These are phyloP conservation scores for Aselliscus stoliczkanus DNA, from an alignment of 2,797 vertebrate species.

Conservation along the genomic window DNA sequence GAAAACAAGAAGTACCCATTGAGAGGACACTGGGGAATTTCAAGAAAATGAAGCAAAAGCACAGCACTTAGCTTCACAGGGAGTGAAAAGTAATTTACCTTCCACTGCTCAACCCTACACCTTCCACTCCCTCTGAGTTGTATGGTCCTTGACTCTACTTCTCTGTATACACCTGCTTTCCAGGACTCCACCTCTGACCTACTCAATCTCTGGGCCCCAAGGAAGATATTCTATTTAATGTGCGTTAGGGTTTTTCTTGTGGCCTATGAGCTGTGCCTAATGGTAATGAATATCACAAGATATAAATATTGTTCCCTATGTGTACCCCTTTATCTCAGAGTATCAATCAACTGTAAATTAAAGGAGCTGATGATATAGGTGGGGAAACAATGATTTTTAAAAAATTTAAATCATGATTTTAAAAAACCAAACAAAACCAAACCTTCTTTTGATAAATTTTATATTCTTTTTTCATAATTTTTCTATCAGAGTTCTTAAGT, in stretches of 20 bases:
- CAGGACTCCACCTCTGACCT: background rate
- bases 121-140: background rate
- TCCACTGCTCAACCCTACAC: no score
- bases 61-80: background rate
- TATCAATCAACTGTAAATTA: background rate
- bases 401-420: background rate
- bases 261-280: background rate
- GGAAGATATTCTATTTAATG: background rate
- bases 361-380: background rate
- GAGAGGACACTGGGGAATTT: background rate
- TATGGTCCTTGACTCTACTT: background rate
- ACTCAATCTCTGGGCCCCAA: background rate
- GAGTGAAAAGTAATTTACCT: background rate
- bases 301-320: background rate
- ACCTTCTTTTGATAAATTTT: background rate
- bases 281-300: background rate
- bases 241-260: background rate
- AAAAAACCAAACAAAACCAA: background rate
- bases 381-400: background rate
- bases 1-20: background rate
- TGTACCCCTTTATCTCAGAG: background rate
- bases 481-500: background rate
- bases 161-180: background rate
- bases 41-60: background rate
- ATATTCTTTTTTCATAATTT: background rate